Evolutionary conservation across 2,113 vertebrate genomes (phyloP).

Genomic region (Eupsittula cactorum): DNA sequence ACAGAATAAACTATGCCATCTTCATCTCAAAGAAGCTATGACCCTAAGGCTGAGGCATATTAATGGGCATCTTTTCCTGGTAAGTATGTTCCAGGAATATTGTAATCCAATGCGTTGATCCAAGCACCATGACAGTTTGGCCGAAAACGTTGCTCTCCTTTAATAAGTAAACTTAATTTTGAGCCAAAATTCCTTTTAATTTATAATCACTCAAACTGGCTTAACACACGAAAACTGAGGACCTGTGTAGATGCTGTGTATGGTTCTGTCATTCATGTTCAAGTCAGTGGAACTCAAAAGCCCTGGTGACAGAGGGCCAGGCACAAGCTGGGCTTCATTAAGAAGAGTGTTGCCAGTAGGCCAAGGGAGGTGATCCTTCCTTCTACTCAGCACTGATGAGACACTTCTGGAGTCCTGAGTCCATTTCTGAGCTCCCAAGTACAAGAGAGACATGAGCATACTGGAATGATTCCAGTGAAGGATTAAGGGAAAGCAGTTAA

Average conservation of each 20-base stretch:
- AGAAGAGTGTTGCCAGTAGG: not conserved
- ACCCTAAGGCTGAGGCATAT: not conserved
- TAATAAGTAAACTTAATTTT: not conserved
- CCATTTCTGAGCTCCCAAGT: not conserved
- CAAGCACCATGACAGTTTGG: not conserved
- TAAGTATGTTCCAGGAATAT: not conserved
- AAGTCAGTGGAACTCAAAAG: not conserved
- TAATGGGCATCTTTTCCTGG: not conserved
- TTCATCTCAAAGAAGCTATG: not conserved
- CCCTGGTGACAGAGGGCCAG: not conserved
- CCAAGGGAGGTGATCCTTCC: not conserved
- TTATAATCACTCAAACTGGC: not conserved
- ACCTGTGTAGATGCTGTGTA: not conserved
- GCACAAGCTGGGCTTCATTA: not conserved
- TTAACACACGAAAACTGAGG: not conserved
- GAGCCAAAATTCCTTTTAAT: not conserved
- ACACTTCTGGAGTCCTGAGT: not conserved
- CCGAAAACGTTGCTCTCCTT: not conserved
- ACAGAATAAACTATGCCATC: not conserved
- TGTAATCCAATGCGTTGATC: not conserved
- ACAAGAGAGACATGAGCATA: not conserved
- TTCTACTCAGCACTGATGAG: not conserved
- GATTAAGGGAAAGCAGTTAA: not conserved
- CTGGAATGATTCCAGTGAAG: not conserved
- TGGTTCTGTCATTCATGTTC: not conserved